Base-by-base conservation (phyloP, 2,797 vertebrate species). In the Salarias fasciatus region DNA sequence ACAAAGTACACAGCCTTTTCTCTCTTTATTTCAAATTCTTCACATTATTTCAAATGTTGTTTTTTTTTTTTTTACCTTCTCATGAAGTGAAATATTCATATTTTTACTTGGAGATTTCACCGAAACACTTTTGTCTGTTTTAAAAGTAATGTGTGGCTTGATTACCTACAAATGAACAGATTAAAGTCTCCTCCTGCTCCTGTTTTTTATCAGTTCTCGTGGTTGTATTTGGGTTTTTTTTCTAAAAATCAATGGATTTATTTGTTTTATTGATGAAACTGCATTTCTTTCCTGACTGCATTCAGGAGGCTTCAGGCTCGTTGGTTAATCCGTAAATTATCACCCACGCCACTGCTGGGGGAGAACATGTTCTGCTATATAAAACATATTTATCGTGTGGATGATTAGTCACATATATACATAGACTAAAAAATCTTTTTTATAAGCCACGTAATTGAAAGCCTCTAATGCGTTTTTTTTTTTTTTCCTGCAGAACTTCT, bases 401-500 rank as follows among this genome's bases (percentile, higher is more conserved):
- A 61, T 69, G 38, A 53, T 59, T 41, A 44, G 15, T 50, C 36
- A 57, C 28, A 59, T 47, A 38, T 15, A 53, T 5, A 35, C 9
- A 35, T 35, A 35, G 35, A 9, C 33, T 6, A 6, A 35, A 6
- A 35, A 6, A 35, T 35, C 6, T 8, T 4, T 35, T 73, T 64
- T 69, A 63, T 43, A 37, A 44, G 28, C 24, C 10, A 44, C 13
- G 3, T 28, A 45, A 40, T 33, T 59, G 14, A 55, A 67, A 62
- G 33, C 42, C 30, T 42, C 35, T 41, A 24, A 1, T 63, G n/a
- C 35, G 47, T 73, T 79, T 53, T 62, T 35, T 35, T 24, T 24
- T 24, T 24, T 24, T 24, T 24, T 24, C 18, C 33, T 35, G 33
- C 28, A 45, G 35, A 60, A 61, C 72, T 62, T 82, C 77, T 88